These are phyloP conservation scores for Dromas ardeola DNA, from an alignment of 2,113 vertebrate species.

Conservation along the genomic window DNA sequence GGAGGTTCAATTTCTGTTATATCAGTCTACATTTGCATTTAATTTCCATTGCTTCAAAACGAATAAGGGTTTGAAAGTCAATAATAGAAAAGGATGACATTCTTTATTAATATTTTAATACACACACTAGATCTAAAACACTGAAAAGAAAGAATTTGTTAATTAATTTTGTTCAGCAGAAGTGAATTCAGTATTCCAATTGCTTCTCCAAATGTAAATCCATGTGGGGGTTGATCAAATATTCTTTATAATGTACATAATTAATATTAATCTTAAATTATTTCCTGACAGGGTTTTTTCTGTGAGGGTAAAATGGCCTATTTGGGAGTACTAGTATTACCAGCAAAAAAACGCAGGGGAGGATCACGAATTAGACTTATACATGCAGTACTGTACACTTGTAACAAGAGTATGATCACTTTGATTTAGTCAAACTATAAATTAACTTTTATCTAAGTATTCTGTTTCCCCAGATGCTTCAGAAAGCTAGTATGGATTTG, in stretches of 20 bases:
- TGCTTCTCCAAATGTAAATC: background rate
- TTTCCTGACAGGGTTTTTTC: background rate
- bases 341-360: background rate
- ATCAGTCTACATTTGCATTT: background rate
- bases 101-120: background rate
- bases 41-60: background rate
- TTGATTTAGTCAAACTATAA: conserved; percentile 2
- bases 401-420: background rate
- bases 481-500: conserved; percentile 49
- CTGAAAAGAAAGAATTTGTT: background rate
- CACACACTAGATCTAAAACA: background rate
- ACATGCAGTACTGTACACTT: background rate
- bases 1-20: background rate
- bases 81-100: background rate
- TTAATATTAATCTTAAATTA: background rate
- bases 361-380: background rate
- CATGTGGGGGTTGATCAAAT: background rate
- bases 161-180: background rate
- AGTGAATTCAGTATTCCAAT: background rate
- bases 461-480: background rate
- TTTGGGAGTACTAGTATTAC: background rate
- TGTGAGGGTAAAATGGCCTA: background rate
- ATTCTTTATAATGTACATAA: background rate
- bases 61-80: background rate
- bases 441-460: conserved; percentile 30